Evolutionary conservation across 1,140 invertebrate genomes (phyloP), one percentile per base, ranked within the genome.

Genomic region (Drosophila repletoides): DNA sequence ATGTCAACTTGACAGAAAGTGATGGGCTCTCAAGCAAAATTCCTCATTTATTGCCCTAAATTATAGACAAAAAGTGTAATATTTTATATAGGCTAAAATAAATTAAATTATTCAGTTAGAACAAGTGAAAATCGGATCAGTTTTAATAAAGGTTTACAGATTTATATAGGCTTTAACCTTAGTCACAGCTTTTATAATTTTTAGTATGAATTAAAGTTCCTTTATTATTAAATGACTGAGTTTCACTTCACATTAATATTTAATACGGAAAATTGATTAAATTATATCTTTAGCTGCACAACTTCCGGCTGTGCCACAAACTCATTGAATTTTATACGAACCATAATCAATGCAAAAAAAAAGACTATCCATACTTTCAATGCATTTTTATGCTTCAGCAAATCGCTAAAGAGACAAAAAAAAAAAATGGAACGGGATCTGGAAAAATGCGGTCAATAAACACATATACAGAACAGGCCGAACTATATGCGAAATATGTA

Each of bases 371-470:
- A 71, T 71, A 79, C 60, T 75, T 79, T 67, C 63, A 56, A 86
- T 77, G 66, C 48, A 68, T 66, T 67, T 73, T 81, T 65, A 60
- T 60, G 79, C 33, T 40, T 33, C 53, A 36, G 9, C 24, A 58
- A 64, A 41, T 45, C 17, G n/a, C 31, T 15, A 21, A 36, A 52
- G 31, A 17, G 29, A 41, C 29, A 34, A 12, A 31, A 12, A 46
- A 36, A 48, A 21, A 15, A 28, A 51, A 52, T 22, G n/a, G 15
- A 61, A 26, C 48, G 46, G 40, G 34, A 26, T 31, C 21, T n/a
- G n/a, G n/a, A 41, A 66, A 70, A 83, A 69, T 60, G 80, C 80
- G 79, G 80, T 84, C 79, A 86, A 72, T 80, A 81, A 80, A 80
- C 79, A 84, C 69, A 81, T 68, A 65, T 68, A 64, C 29, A 49